Percentiles rank a stretch among this genome's conserved stretches.
Evolutionary conservation across 1,140 invertebrate genomes (phyloP).

Genomic region (Mesaphorura yosii): DNA sequence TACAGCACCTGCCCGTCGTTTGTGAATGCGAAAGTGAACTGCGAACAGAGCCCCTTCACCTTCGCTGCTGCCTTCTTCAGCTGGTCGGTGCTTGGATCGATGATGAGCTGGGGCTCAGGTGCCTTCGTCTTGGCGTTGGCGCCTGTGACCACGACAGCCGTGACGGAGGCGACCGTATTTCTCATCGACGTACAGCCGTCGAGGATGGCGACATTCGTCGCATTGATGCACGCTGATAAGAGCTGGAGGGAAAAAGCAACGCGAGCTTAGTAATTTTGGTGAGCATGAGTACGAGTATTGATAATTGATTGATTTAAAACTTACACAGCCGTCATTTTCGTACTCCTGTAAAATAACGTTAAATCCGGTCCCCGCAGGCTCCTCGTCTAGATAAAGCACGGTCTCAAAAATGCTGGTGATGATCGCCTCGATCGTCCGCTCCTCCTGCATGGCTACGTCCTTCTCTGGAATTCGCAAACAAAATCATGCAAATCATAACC

Average conservation of each 20-base stretch:
- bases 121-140: too few species aligned
- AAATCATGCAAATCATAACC: background rate
- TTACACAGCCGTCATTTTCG: constrained; percentile 29
- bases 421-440: constrained; percentile 21
- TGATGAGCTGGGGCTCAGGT: constrained; percentile 12
- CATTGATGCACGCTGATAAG: constrained; percentile 19
- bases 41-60: background rate
- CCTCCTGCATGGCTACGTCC: constrained; percentile 4
- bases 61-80: constrained; percentile 9
- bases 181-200: constrained; percentile 22
- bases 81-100: constrained; percentile 21
- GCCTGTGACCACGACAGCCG: constrained; percentile 5
- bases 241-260: constrained; percentile 20
- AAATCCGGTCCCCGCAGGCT: constrained; percentile 18
- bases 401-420: constrained; percentile 20
- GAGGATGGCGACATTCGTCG: constrained; percentile 11
- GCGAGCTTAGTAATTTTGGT: background rate
- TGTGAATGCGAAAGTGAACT: too few species aligned
- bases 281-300: background rate
- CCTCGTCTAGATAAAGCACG: constrained; percentile 18
- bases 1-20: too few species aligned
- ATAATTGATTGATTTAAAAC: constrained; percentile 7
- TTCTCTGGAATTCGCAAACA: background rate
- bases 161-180: constrained; percentile 17
- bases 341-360: constrained; percentile 29